A percentile compares a stretch with the other conserved stretches of the same genome.
Evolutionary conservation across 2,113 vertebrate species (phyloP).

Genomic region (Lophura nycthemera): DNA sequence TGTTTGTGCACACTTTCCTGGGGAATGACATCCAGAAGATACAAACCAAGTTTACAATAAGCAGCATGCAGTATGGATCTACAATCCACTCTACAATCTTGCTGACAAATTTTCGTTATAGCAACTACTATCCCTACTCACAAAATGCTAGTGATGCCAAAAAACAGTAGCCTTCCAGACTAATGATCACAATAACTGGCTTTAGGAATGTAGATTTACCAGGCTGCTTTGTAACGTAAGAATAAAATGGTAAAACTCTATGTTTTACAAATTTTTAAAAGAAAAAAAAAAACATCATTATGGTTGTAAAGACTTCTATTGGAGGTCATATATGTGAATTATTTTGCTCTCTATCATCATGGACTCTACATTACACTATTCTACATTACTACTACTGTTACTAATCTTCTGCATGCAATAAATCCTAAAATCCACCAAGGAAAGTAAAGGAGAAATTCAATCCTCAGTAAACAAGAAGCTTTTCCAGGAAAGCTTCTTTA

Average conservation of each 20-base stretch:
- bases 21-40: not conserved
- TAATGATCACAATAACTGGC: not conserved
- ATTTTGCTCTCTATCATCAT: not conserved
- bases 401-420: not conserved
- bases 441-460: not conserved
- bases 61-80: not conserved
- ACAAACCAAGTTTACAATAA: not conserved
- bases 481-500: not conserved
- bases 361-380: not conserved
- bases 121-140: not conserved
- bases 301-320: not conserved
- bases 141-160: not conserved
- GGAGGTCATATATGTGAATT: not conserved
- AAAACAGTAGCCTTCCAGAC: not conserved
- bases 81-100: not conserved
- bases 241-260: not conserved
- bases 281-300: not conserved
- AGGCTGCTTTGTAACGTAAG: not conserved
- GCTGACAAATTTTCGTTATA: not conserved
- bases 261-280: not conserved
- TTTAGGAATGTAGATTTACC: not conserved
- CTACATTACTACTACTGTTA: not conserved
- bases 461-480: not conserved
- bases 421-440: not conserved
- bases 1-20: not conserved